These are phyloP conservation scores for Sinocyclocheilus rhinocerous DNA, from an alignment of 2,113 vertebrate genomes.

Conservation along the genomic window DNA sequence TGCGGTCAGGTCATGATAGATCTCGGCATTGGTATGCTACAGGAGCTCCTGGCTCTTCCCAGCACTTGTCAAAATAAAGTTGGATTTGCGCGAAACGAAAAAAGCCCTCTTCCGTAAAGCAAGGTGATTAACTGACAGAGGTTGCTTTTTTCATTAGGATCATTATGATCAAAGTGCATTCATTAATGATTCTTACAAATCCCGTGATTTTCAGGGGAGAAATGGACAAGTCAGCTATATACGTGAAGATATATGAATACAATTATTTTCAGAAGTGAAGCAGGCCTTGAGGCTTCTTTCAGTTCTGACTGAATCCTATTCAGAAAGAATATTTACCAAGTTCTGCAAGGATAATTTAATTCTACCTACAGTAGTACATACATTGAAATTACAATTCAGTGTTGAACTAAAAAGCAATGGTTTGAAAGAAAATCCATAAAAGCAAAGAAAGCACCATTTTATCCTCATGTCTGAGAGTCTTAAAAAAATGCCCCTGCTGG, in stretches of 20 bases:
- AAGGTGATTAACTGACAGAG: constrained; percentile 59
- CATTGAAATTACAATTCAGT: background rate
- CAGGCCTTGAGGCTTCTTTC: background rate
- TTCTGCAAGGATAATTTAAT: background rate
- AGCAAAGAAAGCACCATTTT: background rate
- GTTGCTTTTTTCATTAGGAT: constrained; percentile 58
- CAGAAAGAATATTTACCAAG: constrained; percentile 4
- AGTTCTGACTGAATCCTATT: background rate
- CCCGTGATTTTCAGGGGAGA: background rate
- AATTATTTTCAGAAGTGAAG: background rate
- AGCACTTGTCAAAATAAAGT: constrained; percentile 57
- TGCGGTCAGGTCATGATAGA: constrained; percentile 50
- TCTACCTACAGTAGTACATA: background rate
- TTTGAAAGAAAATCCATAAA: background rate
- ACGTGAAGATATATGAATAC: too few relatives aligned
- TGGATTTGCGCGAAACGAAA: constrained; percentile 42
- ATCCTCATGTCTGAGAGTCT: too few relatives aligned
- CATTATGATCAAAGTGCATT: constrained; percentile 61
- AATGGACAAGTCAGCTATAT: constrained; percentile 5
- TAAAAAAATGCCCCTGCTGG: too few relatives aligned
- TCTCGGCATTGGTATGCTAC: constrained; percentile 51
- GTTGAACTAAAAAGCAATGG: background rate
- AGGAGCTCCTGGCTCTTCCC: constrained; percentile 10
- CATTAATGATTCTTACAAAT: constrained; percentile 42
- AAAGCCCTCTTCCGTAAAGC: constrained; percentile 40